phyloP scores from a whole-genome alignment of 2,113 vertebrate species.

The Regulus satrapa region DNA sequence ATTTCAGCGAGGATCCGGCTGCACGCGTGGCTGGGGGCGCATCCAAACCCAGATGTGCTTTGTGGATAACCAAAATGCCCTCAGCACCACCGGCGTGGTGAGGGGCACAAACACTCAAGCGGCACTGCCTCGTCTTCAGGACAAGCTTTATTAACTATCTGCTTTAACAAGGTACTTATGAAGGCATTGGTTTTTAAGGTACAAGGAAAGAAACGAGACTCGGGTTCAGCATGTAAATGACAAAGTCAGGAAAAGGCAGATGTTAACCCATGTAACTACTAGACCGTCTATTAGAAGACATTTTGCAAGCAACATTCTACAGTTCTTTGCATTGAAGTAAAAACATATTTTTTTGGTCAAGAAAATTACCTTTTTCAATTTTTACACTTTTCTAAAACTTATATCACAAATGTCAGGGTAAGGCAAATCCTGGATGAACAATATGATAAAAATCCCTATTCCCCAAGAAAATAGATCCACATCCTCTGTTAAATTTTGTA shows the following conservation, averaged over 20 bases:
- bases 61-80: neutral
- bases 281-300: slow-evolving; percentile 60
- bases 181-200: slow-evolving; percentile 72
- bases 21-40: rapidly evolving
- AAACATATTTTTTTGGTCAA: slow-evolving; percentile 71
- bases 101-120: neutral
- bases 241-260: slow-evolving; percentile 62
- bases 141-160: slow-evolving; percentile 75
- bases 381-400: slow-evolving; percentile 51
- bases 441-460: slow-evolving; percentile 71
- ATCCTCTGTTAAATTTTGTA: slow-evolving; percentile 68
- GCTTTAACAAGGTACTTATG: slow-evolving; percentile 59
- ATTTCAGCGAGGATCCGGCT: neutral
- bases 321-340: slow-evolving; percentile 72
- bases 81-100: neutral
- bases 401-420: slow-evolving; percentile 78
- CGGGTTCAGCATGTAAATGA: slow-evolving; percentile 45
- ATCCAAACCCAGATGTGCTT: neutral
- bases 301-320: slow-evolving; percentile 71
- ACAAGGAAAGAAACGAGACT: slow-evolving; percentile 47
- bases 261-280: slow-evolving; percentile 46
- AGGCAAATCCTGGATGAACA: slow-evolving; percentile 76
- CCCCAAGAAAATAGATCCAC: slow-evolving; percentile 75
- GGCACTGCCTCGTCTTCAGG: slow-evolving; percentile 27
- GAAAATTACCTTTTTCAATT: slow-evolving; percentile 68